These are phyloP conservation scores for Channa maculata DNA, from an alignment of 2,113 vertebrate genomes.

Conservation along the genomic window DNA sequence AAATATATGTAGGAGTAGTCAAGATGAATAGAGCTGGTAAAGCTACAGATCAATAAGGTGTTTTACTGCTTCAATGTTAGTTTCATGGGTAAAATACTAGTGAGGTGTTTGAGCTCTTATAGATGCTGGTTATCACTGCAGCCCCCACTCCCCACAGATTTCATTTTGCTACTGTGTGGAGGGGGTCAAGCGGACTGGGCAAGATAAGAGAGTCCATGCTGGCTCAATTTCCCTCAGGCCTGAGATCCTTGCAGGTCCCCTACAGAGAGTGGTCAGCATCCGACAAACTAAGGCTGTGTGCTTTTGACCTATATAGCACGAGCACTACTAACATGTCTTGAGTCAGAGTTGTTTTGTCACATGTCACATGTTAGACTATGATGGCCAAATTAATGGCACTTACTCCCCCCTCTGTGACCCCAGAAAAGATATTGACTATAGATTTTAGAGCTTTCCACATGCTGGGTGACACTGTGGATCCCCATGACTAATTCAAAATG, in stretches of 20 bases:
- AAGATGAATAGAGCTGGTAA: slow-evolving; percentile 1
- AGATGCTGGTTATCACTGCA: slow-evolving; percentile 60
- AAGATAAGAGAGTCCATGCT: slow-evolving; percentile 82
- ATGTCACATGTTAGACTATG: slow-evolving; percentile 49
- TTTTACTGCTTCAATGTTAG: slow-evolving; percentile 38
- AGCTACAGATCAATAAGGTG: neutral
- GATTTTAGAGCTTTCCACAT: slow-evolving; percentile 59
- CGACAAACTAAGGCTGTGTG: slow-evolving; percentile 55
- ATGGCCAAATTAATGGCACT: slow-evolving; percentile 64
- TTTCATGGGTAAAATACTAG: slow-evolving; percentile 55
- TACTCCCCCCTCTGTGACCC: slow-evolving; percentile 50
- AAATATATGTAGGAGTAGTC: neutral
- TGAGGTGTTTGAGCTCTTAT: slow-evolving; percentile 46
- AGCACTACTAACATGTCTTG: slow-evolving; percentile 50
- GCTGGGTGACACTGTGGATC: slow-evolving; percentile 45
- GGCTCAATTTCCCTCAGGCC: slow-evolving; percentile 78
- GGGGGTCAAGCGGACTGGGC: slow-evolving; percentile 74
- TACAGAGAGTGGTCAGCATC: slow-evolving; percentile 68
- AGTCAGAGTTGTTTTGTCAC: slow-evolving; percentile 62
- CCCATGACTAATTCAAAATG: slow-evolving; percentile 51
- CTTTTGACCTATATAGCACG: slow-evolving; percentile 76
- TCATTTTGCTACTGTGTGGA: slow-evolving; percentile 77
- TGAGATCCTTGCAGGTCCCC: slow-evolving; percentile 65
- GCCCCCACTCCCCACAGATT: slow-evolving; percentile 65
- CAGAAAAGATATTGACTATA: slow-evolving; percentile 67